Conservation (phyloP, 2,113 vertebrate species). For the Probosciger aterrimus region DNA sequence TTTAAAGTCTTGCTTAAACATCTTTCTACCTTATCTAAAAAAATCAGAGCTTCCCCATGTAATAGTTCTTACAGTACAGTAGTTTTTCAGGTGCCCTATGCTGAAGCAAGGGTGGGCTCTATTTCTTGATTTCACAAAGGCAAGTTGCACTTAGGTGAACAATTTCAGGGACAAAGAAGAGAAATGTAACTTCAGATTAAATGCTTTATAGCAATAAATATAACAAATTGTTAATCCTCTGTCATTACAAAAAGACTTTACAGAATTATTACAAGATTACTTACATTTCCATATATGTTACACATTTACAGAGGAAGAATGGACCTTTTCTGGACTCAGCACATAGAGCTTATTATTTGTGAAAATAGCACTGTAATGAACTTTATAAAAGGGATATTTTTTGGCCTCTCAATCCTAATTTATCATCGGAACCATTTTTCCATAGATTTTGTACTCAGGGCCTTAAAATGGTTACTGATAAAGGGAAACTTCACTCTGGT, state of each 20-base stretch:
- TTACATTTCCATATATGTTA: neutral
- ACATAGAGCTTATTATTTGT: neutral
- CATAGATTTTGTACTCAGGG: neutral
- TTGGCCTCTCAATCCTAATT: neutral
- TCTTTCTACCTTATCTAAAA: neutral
- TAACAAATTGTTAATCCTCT: neutral
- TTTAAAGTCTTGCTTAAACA: neutral
- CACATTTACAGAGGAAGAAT: neutral
- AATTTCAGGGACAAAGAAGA: neutral
- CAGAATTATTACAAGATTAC: neutral
- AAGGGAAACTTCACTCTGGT: neutral
- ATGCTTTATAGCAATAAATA: neutral
- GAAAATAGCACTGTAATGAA: neutral
- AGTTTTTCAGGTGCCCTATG: neutral
- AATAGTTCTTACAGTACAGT: neutral
- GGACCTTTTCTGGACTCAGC: neutral
- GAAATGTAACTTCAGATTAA: neutral
- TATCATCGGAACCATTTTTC: neutral
- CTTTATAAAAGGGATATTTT: neutral
- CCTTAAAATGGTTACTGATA: neutral
- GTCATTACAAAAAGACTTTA: neutral
- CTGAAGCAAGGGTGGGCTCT: neutral
- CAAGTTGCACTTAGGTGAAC: neutral
- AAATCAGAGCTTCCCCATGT: neutral
- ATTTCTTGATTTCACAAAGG: neutral